Evolutionary conservation across 2,113 vertebrate species (phyloP), one percentile per base, ranked within the genome.

Genomic region (Cyanistes caeruleus): DNA sequence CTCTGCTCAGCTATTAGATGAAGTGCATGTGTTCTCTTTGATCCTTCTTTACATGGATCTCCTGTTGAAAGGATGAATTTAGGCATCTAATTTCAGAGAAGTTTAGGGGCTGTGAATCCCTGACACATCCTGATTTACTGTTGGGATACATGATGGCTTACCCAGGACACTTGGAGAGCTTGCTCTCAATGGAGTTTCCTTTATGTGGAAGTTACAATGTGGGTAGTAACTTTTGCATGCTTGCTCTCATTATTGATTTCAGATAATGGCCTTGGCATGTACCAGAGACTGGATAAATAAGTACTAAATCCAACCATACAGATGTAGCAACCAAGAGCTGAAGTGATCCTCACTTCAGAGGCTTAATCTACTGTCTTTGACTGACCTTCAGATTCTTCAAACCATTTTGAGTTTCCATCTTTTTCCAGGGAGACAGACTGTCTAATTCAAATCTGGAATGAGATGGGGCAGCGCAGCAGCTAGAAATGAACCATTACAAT

Each of bases 161-260:
- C 12, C 30, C 49, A 78, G 33, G 11, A 59, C 22, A 22, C 35
- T 64, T 1, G 0, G 39, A 84, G 44, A 22, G 37, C 41, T 77
- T 41, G 24, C 25, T 89, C 68, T 83, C 6, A 1, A 12, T 14
- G 44, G 7, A 1, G 5, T 74, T 94, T 91, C 44, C 12, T 55
- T 63, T 39, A 72, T 52, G 14, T 81, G 20, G 18, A 74, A 65
- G 20, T 87, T 65, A 74, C 2, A 2, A 6, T 53, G n/a, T 86
- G 55, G 11, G 3, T 41, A 23, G n/a, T 49, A 59, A 63, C 10
- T 56, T 30, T 3, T 48, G 20, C 0, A 0, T 3, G 0, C 82
- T 91, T 83, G 76, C 18, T 68, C 13, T n/a, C 15, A 10, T 68
- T 72, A 33, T 2, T 76, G 21, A 48, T 48, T 75, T 41, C 23